Conservation (phyloP, 1,140 invertebrate species). For the Dendrolimus punctatus region DNA sequence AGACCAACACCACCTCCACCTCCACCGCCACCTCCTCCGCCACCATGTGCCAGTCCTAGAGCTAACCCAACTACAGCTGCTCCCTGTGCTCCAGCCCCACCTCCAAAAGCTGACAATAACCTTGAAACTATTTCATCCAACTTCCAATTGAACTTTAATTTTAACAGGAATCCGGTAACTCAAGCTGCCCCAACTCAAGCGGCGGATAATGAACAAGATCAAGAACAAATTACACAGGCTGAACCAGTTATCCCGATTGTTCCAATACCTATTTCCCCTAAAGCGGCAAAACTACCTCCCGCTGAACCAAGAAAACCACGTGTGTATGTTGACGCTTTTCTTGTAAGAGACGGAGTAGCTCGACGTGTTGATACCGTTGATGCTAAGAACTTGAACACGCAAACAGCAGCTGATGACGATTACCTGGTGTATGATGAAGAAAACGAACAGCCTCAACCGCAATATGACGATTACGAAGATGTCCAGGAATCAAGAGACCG, state of each 20-base stretch:
- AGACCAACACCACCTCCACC: conserved; percentile 24
- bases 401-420: conserved; percentile 37
- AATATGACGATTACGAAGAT: conserved; percentile 57
- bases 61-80: conserved; percentile 43
- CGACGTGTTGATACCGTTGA: conserved; percentile 54
- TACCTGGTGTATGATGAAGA: conserved; percentile 53
- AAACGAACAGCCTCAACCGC: conserved; percentile 27
- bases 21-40: conserved; percentile 40
- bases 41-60: conserved; percentile 33
- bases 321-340: conserved; percentile 65
- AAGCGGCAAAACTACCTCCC: conserved; percentile 37
- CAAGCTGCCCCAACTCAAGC: conserved; percentile 21
- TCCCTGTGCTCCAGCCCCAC: conserved; percentile 37
- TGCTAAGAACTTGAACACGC: conserved; percentile 40
- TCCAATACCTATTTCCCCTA: conserved; percentile 34
- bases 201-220: conserved; percentile 20
- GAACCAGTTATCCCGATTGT: conserved; percentile 14
- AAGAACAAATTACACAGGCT: conserved; percentile 2
- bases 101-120: conserved; percentile 36
- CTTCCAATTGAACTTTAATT: conserved; percentile 50
- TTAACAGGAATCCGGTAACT: conserved; percentile 36
- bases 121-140: conserved; percentile 51
- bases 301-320: conserved; percentile 43
- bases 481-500: conserved; percentile 50
- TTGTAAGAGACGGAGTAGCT: conserved; percentile 55